phyloP scores from a whole-genome alignment of 2,888 invertebrate species.

The Calameuta filiformis region DNA sequence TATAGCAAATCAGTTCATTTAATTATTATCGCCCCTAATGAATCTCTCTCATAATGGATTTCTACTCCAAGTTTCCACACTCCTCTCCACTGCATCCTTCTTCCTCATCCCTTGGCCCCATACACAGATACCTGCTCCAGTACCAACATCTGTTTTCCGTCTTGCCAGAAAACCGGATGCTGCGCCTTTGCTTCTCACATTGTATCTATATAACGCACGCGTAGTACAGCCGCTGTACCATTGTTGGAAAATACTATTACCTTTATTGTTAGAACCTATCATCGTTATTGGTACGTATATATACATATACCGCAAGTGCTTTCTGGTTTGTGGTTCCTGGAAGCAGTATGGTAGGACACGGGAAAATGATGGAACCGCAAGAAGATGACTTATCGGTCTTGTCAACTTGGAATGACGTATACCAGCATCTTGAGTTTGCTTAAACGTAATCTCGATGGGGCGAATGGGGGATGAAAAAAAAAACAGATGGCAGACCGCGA shows the following conservation, averaged over 20 bases:
- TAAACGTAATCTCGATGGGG: not conserved
- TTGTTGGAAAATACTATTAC: not conserved
- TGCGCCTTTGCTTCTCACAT: not conserved
- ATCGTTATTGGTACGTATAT: not conserved
- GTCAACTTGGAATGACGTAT: not conserved
- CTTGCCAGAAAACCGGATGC: not conserved
- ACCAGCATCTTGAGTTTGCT: not conserved
- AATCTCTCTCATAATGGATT: conserved; percentile 54
- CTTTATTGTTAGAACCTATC: not conserved
- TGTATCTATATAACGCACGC: not conserved
- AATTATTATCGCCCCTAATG: conserved; percentile 54
- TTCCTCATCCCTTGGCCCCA: conserved; percentile 5
- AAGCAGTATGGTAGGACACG: not conserved
- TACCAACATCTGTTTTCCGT: not conserved
- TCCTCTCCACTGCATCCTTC: not conserved
- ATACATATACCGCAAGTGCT: not conserved
- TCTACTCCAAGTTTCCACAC: conserved; percentile 44
- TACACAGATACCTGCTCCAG: not conserved
- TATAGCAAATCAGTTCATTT: conserved; percentile 39
- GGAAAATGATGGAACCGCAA: not conserved
- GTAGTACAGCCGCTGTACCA: not conserved
- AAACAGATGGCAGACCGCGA: not conserved
- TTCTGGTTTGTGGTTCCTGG: not conserved
- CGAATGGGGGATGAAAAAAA: not conserved
- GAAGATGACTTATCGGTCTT: not conserved